Evolutionary conservation across 2,888 invertebrate genomes (phyloP).

Genomic region (Diloba caeruleocephala): DNA sequence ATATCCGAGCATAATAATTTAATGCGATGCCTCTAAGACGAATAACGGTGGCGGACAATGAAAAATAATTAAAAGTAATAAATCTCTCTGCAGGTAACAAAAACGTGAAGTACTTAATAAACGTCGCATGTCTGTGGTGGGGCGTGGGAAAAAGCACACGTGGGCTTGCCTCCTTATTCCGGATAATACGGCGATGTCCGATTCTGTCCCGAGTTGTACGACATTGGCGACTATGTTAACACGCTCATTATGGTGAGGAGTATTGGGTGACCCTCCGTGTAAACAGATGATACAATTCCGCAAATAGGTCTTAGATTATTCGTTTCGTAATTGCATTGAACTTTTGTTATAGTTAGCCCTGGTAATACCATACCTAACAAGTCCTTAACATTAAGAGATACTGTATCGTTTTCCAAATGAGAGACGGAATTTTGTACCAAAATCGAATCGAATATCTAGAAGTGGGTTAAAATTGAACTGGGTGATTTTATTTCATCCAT

Average conservation of each 20-base stretch:
- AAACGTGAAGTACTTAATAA: conserved; percentile 87
- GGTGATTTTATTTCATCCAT: too few relatives aligned
- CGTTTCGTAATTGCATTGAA: background rate
- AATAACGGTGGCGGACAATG: conserved; percentile 83
- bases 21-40: conserved; percentile 77
- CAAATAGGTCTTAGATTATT: conserved; percentile 1
- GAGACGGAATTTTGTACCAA: too few relatives aligned
- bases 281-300: conserved; percentile 11
- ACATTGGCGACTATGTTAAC: conserved; percentile 36
- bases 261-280: conserved; percentile 16
- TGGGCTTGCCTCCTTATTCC: conserved; percentile 62
- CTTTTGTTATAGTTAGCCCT: background rate
- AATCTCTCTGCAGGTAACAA: conserved; percentile 88
- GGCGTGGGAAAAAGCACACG: conserved; percentile 79
- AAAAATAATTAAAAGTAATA: conserved; percentile 89
- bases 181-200: conserved; percentile 47
- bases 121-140: conserved; percentile 84
- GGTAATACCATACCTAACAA: too few relatives aligned
- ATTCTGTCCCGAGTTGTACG: conserved; percentile 35
- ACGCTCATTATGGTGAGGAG: conserved; percentile 32
- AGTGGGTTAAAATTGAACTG: too few relatives aligned
- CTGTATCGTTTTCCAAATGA: too few relatives aligned
- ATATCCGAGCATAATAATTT: conserved; percentile 82
- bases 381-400: too few relatives aligned
- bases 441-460: too few relatives aligned